Evolutionary conservation across 2,888 invertebrate species (phyloP).

Genomic region (Macrophya annulata): DNA sequence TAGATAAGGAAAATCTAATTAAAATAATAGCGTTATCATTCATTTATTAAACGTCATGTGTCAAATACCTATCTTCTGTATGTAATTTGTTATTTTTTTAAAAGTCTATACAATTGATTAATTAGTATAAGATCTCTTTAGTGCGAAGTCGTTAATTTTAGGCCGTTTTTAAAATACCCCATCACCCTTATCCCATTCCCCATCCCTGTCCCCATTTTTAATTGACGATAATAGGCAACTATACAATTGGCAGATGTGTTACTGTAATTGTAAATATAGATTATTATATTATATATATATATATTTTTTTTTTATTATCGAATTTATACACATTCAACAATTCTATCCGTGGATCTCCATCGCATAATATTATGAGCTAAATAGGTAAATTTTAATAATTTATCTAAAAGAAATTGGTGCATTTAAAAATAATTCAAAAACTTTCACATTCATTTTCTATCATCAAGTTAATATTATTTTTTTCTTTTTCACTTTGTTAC

Average conservation of each 20-base stretch:
- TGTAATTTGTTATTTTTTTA: slow-evolving; percentile 79
- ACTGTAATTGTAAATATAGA: slow-evolving; percentile 11
- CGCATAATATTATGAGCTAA: slow-evolving; percentile 54
- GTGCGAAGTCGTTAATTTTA: slow-evolving; percentile 63
- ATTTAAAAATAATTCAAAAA: slow-evolving; percentile 30
- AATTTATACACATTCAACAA: slow-evolving; percentile 32
- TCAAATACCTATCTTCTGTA: slow-evolving; percentile 75
- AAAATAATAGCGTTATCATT: slow-evolving; percentile 68
- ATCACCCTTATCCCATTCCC: slow-evolving; percentile 9
- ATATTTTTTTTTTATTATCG: not conserved
- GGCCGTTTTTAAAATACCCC: slow-evolving; percentile 40
- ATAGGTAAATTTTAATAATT: slow-evolving; percentile 44
- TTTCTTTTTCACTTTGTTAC: not conserved
- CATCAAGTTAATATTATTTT: not conserved
- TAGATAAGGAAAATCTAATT: slow-evolving; percentile 54
- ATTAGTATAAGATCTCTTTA: slow-evolving; percentile 72
- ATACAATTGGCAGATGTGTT: slow-evolving; percentile 51
- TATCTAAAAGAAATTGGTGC: slow-evolving; percentile 31
- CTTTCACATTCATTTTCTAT: not conserved
- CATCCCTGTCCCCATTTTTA: slow-evolving; percentile 15
- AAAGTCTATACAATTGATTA: slow-evolving; percentile 78
- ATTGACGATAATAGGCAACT: slow-evolving; percentile 36
- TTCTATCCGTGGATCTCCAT: slow-evolving; percentile 56
- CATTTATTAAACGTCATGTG: slow-evolving; percentile 72
- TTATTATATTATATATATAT: slow-evolving; percentile 10